Evolutionary conservation across 1,140 invertebrate genomes (phyloP).

Genomic region (Sitophilus oryzae): DNA sequence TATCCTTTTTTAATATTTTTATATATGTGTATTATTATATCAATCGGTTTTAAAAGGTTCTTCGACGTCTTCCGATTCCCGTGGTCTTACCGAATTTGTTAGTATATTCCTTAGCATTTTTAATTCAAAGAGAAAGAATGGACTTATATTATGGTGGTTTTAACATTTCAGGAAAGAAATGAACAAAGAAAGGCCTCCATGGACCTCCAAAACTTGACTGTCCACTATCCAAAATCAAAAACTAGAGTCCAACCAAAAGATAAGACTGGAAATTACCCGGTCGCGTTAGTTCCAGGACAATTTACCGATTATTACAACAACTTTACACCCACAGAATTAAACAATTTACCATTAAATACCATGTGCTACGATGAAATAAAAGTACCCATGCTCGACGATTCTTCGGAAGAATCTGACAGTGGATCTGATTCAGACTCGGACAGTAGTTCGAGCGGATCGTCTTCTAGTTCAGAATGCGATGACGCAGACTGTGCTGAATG

Average conservation of each 20-base stretch:
- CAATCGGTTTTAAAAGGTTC: too few relatives aligned
- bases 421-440: constrained; percentile 53
- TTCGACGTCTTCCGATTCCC: too few relatives aligned
- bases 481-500: constrained; percentile 53
- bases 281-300: constrained; percentile 88
- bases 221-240: constrained; percentile 46
- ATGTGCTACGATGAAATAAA: constrained; percentile 67
- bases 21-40: too few relatives aligned
- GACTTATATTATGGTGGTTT: too few relatives aligned
- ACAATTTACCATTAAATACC: constrained; percentile 86
- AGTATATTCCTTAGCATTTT: too few relatives aligned
- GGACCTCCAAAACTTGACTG: constrained; percentile 62
- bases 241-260: constrained; percentile 44
- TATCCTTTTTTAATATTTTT: too few relatives aligned
- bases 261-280: constrained; percentile 74
- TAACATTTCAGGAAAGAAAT: constrained; percentile 41
- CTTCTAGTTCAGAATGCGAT: constrained; percentile 28
- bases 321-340: constrained; percentile 61
- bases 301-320: constrained; percentile 79
- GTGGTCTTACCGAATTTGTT: too few relatives aligned
- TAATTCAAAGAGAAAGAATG: too few relatives aligned
- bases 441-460: constrained; percentile 31
- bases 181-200: constrained; percentile 64
- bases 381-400: constrained; percentile 43
- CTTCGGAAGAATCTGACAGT: constrained; percentile 48